Base-by-base conservation (phyloP, 2,888 invertebrate species). In the Drosophila pegasa region DNA sequence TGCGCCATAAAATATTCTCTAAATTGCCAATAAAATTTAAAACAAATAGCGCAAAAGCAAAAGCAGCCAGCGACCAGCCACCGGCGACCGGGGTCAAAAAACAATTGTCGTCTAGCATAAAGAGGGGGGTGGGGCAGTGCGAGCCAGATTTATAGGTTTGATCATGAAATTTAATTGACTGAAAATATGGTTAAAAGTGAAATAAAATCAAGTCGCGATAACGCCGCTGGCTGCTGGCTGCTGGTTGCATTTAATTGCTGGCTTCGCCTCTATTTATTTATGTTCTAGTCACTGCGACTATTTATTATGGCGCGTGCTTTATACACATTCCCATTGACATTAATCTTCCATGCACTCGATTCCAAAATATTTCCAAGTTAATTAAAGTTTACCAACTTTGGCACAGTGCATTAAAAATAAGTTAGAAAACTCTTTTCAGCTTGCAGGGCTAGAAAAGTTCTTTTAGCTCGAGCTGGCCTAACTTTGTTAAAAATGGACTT, bases 101-200 rank as follows among this genome's bases (percentile, higher is more conserved):
- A 70, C 59, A 84, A 61, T 75, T 78, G 75, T 78, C 78, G 74
- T 75, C 69, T 72, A 38, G 27, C 12, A 68, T 61, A 35, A 33
- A 50, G 33, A 52, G 2, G 16, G 41, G 43, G 62, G 55, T 55
- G 41, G 43, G 62, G 55, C 57, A 40, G 55, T 41, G 18, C 37
- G 59, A 33, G 38, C 25, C 79, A 82, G 82, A 90, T 91, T 91
- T 91, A 91, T 90, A 83, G 79, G 79, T 74, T 72, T 79, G 81
- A 87, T 87, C 87, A 83, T 91, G 85, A 89, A 91, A 89, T 87
- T 91, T 91, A 91, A 91, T 91, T 91, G 91, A 90, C 89, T 90
- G 90, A 90, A 91, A 91, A 89, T 90, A 89, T 87, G 84, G 78
- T 79, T 61, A 62, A 68, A 74, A 50, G 33, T 35, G 16, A 50